Conservation (phyloP, 2,113 vertebrate species). For the Seriola dumerili region DNA sequence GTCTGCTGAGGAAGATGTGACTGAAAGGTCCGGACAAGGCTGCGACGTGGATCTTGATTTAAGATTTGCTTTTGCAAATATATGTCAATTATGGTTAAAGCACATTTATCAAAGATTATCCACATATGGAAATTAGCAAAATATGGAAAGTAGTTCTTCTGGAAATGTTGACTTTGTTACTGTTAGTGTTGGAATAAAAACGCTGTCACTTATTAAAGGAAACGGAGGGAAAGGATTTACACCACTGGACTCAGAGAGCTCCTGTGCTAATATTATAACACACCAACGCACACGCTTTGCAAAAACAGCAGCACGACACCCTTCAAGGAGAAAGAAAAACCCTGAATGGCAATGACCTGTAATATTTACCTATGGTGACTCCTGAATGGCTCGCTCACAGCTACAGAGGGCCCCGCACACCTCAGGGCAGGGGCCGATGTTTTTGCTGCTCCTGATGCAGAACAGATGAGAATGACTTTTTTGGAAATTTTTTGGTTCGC, state of each 20-base stretch:
- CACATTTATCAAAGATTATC: not conserved
- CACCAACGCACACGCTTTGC: slow-evolving; percentile 30
- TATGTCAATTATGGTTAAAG: not conserved
- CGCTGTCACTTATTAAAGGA: slow-evolving; percentile 12
- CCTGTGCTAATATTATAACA: slow-evolving; percentile 35
- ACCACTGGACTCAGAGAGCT: not conserved
- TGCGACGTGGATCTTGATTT: not conserved
- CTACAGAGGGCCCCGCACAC: slow-evolving; percentile 20
- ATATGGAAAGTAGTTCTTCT: not conserved
- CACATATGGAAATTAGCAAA: not conserved
- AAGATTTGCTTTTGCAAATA: not conserved
- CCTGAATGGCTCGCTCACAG: slow-evolving; percentile 43
- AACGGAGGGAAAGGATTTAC: slow-evolving; percentile 37
- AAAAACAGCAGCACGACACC: slow-evolving; percentile 57
- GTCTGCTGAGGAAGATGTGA: not conserved
- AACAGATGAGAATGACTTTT: slow-evolving; percentile 60
- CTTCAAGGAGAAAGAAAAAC: slow-evolving; percentile 65
- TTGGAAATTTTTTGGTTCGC: slow-evolving; percentile 12
- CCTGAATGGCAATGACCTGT: slow-evolving; percentile 54
- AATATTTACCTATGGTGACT: slow-evolving; percentile 57
- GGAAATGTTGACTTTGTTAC: not conserved
- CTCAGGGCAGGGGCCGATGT: slow-evolving; percentile 41
- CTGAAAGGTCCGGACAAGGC: not conserved
- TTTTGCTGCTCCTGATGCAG: slow-evolving; percentile 66
- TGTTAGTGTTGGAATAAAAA: slow-evolving; percentile 6